phyloP scores from a whole-genome alignment of 2,113 vertebrate species.

The Oryzias celebensis region DNA sequence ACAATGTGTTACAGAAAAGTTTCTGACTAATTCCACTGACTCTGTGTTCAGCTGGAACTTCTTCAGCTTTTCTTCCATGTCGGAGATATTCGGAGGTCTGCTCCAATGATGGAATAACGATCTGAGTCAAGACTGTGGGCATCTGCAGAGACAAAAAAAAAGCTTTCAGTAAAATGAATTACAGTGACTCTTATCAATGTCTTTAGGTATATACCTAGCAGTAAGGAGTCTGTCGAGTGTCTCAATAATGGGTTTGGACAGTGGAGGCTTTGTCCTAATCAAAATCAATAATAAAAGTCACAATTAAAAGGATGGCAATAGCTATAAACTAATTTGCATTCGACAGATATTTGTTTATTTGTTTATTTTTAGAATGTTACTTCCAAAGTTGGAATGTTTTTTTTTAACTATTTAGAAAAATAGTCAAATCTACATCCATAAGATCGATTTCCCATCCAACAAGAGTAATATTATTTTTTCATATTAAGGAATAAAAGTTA shows the following conservation, averaged over 20 bases:
- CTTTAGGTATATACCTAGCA: slow-evolving; percentile 81
- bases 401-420: no score
- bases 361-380: no score
- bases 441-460: no score
- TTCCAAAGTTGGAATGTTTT: no score
- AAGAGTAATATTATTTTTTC: no score
- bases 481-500: no score
- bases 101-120: slow-evolving; percentile 87
- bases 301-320: not conserved
- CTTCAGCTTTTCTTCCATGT: slow-evolving; percentile 89
- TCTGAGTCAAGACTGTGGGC: slow-evolving; percentile 89
- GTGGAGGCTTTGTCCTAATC: slow-evolving; percentile 87
- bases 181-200: not conserved
- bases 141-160: slow-evolving; percentile 73
- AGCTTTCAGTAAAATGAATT: not conserved
- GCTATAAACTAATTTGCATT: no score
- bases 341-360: no score
- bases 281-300: slow-evolving; percentile 7
- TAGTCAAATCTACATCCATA: no score
- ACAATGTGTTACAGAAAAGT: not conserved
- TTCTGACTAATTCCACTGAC: slow-evolving; percentile 71
- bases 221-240: slow-evolving; percentile 90
- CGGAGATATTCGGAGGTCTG: slow-evolving; percentile 86
- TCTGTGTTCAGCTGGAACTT: slow-evolving; percentile 88
- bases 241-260: slow-evolving; percentile 91